Evolutionary conservation across 2,888 invertebrate species (phyloP).

Genomic region (Stegophylla sp.): DNA sequence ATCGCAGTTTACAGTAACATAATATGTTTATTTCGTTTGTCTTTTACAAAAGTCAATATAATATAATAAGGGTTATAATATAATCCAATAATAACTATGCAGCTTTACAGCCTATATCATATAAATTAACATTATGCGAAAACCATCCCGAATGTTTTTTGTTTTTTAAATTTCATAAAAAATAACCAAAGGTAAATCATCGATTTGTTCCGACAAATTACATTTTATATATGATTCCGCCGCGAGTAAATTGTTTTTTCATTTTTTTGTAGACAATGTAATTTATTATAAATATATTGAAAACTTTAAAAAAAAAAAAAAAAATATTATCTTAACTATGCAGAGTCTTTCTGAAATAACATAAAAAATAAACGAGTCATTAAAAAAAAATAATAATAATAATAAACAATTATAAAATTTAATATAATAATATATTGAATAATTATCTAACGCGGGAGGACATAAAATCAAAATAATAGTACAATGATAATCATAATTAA

Average conservation of each 20-base stretch:
- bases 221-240: too few relatives aligned
- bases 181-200: conserved; percentile 27
- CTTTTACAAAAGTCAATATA: conserved; percentile 53
- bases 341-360: conserved; percentile 46
- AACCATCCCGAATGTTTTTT: conserved; percentile 37
- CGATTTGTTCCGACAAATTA: conserved; percentile 36
- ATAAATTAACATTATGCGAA: conserved; percentile 27
- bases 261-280: not conserved
- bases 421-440: conserved; percentile 14
- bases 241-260: conserved; percentile 4
- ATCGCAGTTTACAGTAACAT: conserved; percentile 45
- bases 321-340: conserved; percentile 35
- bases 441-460: not conserved
- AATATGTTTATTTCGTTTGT: conserved; percentile 51
- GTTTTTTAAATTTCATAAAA: conserved; percentile 38
- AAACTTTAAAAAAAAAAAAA: too few relatives aligned
- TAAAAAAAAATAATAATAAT: conserved; percentile 22
- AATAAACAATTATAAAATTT: conserved; percentile 28
- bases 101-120: conserved; percentile 23
- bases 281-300: not conserved
- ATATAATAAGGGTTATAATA: conserved; percentile 51
- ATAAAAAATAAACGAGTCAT: conserved; percentile 41
- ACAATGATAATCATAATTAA: conserved; percentile 16
- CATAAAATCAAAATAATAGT: conserved; percentile 1
- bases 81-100: conserved; percentile 43